Evolutionary conservation across 2,888 invertebrate species (phyloP).

Genomic region (Campoletis raptor): DNA sequence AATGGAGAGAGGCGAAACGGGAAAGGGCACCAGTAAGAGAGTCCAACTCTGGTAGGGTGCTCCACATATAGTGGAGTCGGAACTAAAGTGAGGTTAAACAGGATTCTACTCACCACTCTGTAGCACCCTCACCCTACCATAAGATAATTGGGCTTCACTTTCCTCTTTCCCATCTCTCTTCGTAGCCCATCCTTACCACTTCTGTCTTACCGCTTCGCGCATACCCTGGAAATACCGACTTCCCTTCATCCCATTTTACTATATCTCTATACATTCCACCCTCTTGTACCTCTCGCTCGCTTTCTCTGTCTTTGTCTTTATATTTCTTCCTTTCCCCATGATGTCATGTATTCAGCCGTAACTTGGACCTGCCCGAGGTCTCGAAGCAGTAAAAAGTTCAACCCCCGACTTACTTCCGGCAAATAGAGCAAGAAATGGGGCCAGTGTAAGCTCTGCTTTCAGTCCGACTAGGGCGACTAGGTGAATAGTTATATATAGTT

Average conservation of each 20-base stretch:
- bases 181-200: slow-evolving; percentile 32
- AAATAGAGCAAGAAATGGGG: slow-evolving; percentile 63
- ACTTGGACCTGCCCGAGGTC: neutral
- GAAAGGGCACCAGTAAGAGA: slow-evolving; percentile 44
- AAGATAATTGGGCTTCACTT: slow-evolving; percentile 79
- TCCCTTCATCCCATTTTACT: slow-evolving; percentile 42
- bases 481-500: slow-evolving; percentile 19
- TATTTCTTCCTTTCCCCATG: slow-evolving; percentile 12
- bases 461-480: slow-evolving; percentile 18
- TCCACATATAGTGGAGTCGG: slow-evolving; percentile 56
- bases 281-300: neutral
- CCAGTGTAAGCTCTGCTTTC: slow-evolving; percentile 52
- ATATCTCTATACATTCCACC: neutral
- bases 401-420: slow-evolving; percentile 49
- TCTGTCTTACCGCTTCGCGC: slow-evolving; percentile 26
- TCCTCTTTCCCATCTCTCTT: slow-evolving; percentile 69
- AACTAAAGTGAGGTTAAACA: slow-evolving; percentile 76
- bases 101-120: slow-evolving; percentile 74
- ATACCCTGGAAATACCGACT: slow-evolving; percentile 25
- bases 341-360: slow-evolving; percentile 32
- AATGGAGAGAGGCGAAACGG: slow-evolving; percentile 52
- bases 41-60: slow-evolving; percentile 52
- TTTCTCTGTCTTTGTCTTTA: slow-evolving; percentile 15
- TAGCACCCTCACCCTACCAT: slow-evolving; percentile 70
- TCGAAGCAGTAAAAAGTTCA: slow-evolving; percentile 44